Evolutionary conservation across 92 coral and sea anemone genomes (phyloP), one percentile per base, ranked within the genome.

Genomic region (Zoanthus gigantus): DNA sequence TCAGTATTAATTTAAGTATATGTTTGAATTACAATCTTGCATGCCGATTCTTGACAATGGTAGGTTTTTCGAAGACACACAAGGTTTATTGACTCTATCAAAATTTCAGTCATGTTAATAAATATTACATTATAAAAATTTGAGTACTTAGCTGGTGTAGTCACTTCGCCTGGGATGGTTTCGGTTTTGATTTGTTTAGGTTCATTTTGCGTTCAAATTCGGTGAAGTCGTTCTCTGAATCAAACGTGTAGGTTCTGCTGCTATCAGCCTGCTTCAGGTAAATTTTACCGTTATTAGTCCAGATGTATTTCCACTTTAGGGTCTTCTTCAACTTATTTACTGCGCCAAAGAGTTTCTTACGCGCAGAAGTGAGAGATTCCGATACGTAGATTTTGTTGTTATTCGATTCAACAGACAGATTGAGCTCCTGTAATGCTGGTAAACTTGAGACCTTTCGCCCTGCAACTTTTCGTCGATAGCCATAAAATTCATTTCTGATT

Each of bases 321-420:
- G 15, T 45, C 52, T 74, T 74, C 78, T 74, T 74, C 42, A 74
- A 15, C 57, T 44, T 45, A 45, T 74, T 46, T 0, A 74, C 28
- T 46, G 78, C 4, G 29, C 78, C 78, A 15, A 74, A 74, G n/a
- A 74, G 57, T 17, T 74, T 74, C 78, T 74, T 74, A 10, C 78
- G 13, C 9, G 13, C 78, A 74, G 52, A 9, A 14, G 78, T 74
- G 50, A 74, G 78, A 9, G 57, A 74, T 4, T 37, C 42, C 42
- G 42, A 37, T 37, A 37, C 42, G 42, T 37, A 37, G 42, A 37
- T 37, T 37, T 37, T 37, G 42, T 4, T 37, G 42, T 37, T 37
- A 37, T 37, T 37, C 42, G 42, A 37, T 37, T 37, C 42, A 37
- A 37, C 42, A 37, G 42, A 37, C 42, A 37, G 42, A 37, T 37